phyloP scores from a whole-genome alignment of 2,888 invertebrate species.

The Drosophila eohydei region DNA sequence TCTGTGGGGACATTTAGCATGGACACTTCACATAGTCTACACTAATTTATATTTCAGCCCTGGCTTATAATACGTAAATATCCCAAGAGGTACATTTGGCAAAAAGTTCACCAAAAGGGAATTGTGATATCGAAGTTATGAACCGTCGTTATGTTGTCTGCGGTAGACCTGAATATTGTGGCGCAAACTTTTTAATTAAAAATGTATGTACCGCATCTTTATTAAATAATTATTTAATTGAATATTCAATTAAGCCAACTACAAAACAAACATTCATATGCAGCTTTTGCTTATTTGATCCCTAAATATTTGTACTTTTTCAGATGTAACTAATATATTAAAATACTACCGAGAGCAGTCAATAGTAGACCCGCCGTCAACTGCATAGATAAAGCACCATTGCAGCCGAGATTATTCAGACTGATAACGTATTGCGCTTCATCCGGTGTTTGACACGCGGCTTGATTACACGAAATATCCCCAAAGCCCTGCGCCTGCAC shows the following conservation, averaged over 20 bases:
- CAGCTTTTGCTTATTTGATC: background rate
- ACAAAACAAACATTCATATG: background rate
- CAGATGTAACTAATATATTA: conserved; percentile 4
- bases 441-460: conserved; percentile 89
- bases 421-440: conserved; percentile 88
- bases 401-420: conserved; percentile 89
- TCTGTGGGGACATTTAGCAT: background rate
- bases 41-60: background rate
- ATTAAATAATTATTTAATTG: background rate
- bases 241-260: background rate
- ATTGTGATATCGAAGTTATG: no score
- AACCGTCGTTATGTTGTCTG: background rate
- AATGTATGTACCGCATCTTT: no score
- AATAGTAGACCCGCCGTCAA: conserved; percentile 11
- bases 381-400: conserved; percentile 80
- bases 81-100: background rate
- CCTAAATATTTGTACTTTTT: conserved; percentile 21
- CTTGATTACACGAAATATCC: conserved; percentile 86
- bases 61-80: background rate
- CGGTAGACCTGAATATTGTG: background rate
- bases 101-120: background rate
- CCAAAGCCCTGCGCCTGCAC: conserved; percentile 85
- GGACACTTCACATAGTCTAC: background rate
- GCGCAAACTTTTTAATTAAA: background rate
- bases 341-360: conserved; percentile 6